These are phyloP conservation scores for Tetramorium bicarinatum DNA, from an alignment of 2,888 invertebrate genomes.

Conservation along the genomic window DNA sequence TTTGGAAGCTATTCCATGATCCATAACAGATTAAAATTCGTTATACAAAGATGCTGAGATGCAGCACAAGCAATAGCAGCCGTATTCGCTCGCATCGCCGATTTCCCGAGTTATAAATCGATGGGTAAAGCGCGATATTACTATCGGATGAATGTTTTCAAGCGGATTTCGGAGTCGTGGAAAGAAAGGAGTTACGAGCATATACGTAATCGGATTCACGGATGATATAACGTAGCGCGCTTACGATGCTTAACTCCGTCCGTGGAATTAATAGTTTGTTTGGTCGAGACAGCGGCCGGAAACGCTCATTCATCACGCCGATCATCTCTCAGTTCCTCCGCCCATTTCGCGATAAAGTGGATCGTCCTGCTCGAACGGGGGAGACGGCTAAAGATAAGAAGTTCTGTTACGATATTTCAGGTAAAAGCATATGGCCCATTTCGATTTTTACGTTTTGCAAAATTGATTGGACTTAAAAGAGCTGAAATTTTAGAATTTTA, in stretches of 20 bases:
- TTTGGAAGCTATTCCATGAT: neutral
- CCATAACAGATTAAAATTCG: conserved; percentile 14
- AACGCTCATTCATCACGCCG: conserved; percentile 74
- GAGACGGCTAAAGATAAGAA: neutral
- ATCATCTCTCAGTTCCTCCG: conserved; percentile 33
- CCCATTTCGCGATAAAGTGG: conserved; percentile 24
- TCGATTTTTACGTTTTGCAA: conserved; percentile 11
- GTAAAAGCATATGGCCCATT: neutral
- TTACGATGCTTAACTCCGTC: conserved; percentile 61
- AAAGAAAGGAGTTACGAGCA: conserved; percentile 15
- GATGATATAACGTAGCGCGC: conserved; percentile 55
- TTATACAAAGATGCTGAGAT: neutral
- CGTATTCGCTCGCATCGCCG: neutral
- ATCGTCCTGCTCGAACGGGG: neutral
- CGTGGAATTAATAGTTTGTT: conserved; percentile 74
- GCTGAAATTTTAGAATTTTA: conserved; percentile 13
- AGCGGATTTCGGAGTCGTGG: conserved; percentile 23
- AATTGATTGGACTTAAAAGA: conserved; percentile 10
- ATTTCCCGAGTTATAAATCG: conserved; percentile 25
- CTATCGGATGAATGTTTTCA: conserved; percentile 14
- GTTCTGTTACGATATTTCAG: neutral
- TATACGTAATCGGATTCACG: conserved; percentile 68
- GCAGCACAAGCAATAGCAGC: neutral
- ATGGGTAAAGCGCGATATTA: conserved; percentile 20
- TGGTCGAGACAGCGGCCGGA: conserved; percentile 65